phyloP scores from a whole-genome alignment of 2,888 invertebrate genomes.

The Dromius quadrimaculatus region DNA sequence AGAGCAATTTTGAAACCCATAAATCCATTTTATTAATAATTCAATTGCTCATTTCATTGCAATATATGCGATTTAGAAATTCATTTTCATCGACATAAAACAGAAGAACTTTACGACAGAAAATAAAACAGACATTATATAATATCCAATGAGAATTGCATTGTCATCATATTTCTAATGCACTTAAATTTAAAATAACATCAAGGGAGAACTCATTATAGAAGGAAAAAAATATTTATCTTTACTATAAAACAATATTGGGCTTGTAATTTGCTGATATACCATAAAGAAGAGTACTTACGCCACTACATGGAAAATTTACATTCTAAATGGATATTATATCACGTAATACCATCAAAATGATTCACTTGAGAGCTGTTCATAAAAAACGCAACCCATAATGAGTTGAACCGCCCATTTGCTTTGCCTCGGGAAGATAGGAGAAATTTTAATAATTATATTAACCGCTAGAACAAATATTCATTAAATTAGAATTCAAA shows the following conservation, averaged over 20 bases:
- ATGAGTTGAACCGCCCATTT: slow-evolving; percentile 35
- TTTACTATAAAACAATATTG: slow-evolving; percentile 28
- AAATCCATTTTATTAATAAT: too few relatives aligned
- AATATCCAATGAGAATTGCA: too few relatives aligned
- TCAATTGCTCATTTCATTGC: too few relatives aligned
- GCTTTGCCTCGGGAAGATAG: background rate
- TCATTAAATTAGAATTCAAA: background rate
- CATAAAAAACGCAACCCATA: slow-evolving; percentile 32
- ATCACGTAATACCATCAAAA: slow-evolving; percentile 47
- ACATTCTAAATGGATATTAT: slow-evolving; percentile 50
- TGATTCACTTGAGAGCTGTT: slow-evolving; percentile 39
- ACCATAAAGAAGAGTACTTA: slow-evolving; percentile 12
- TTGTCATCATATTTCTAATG: background rate
- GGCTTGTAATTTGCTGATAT: slow-evolving; percentile 18
- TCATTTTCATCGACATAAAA: too few relatives aligned
- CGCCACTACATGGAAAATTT: slow-evolving; percentile 35
- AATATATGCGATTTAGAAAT: too few relatives aligned
- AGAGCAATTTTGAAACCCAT: too few relatives aligned
- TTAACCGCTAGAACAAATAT: slow-evolving; percentile 18
- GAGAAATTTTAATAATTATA: background rate
- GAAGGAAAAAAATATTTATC: slow-evolving; percentile 20
- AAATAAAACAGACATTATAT: too few relatives aligned
- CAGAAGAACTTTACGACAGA: too few relatives aligned
- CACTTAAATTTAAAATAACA: slow-evolving; percentile 10
- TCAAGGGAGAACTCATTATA: background rate